These are phyloP conservation scores for Erynnis tages DNA, from an alignment of 2,888 invertebrate species.

Conservation along the genomic window DNA sequence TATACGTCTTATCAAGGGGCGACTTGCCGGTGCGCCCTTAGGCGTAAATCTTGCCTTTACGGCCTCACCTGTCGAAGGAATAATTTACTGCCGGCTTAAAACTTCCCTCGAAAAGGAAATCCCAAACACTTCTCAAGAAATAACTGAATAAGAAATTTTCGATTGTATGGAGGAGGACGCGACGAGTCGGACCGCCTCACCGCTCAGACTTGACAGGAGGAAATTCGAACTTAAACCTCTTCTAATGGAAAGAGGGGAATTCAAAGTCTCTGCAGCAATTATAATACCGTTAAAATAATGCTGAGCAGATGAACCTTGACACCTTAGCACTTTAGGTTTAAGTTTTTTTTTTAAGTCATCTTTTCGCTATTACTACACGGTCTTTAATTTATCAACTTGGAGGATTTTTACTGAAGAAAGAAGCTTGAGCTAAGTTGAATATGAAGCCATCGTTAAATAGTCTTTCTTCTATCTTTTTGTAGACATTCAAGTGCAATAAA, in stretches of 20 bases:
- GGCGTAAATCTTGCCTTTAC: constrained; percentile 80
- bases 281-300: constrained; percentile 8
- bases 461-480: too few species aligned
- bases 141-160: constrained; percentile 77
- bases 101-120: constrained; percentile 74
- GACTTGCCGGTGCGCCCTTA: constrained; percentile 64
- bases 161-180: constrained; percentile 55
- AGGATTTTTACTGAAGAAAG: too few species aligned
- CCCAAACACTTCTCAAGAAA: constrained; percentile 78
- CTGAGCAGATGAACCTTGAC: constrained; percentile 12
- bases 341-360: too few species aligned
- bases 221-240: constrained; percentile 61
- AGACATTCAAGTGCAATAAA: not conserved
- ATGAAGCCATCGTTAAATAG: too few species aligned
- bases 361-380: too few species aligned
- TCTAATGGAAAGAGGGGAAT: constrained; percentile 65
- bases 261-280: constrained; percentile 31
- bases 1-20: constrained; percentile 77
- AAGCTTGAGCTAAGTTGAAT: too few species aligned
- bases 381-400: too few species aligned
- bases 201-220: constrained; percentile 49
- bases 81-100: constrained; percentile 80
- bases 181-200: constrained; percentile 36
- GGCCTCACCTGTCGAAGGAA: constrained; percentile 80
- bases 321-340: too few species aligned